Base-by-base conservation (phyloP, 2,888 invertebrate species). In the Frankliniella intonsa region DNA sequence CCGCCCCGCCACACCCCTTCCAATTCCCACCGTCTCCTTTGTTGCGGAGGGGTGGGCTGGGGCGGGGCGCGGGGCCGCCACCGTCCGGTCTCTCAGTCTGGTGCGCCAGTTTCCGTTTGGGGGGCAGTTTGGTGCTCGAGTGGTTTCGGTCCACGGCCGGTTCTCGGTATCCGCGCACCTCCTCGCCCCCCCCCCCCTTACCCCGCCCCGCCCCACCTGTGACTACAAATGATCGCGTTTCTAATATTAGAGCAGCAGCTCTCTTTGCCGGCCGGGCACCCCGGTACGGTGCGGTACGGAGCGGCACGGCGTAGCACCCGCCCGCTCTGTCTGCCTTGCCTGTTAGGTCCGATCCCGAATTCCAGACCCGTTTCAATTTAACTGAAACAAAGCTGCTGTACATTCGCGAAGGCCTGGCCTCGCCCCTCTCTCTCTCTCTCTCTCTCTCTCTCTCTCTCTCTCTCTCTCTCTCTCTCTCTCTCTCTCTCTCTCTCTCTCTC, bases 311-410 rank as follows among this genome's bases (percentile, higher is more conserved):
- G 55, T 0, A 55, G 14, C 55, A 7, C 55, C 14, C 55, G 5
- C 14, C 0, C 55, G 55, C 55, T 14, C 55, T 12, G 14, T 5
- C 55, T 2, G 38, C 38, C 38, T 38, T 5, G 14, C 17, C 55
- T 12, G 55, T 55, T 14, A 12, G 55, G 55, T 38, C 38, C 38
- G 38, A 38, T 38, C 38, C 38, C 5, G 38, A 38, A 38, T 38
- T 38, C 38, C 38, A 5, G 38, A 38, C 11, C 14, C 62, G 62
- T 62, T 76, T 76, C 69, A 76, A 69, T 69, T 69, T 69, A 12
- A 76, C 69, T 25, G 25, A 76, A 76, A 76, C 69, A 25, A 76
- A 76, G 69, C 69, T 69, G n/a, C 69, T 69, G 69, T 3, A 55
- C 55, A 17, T 55, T 17, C 55, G n/a, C 69, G 22, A 7, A 11